phyloP scores from a whole-genome alignment of 2,113 vertebrate genomes.

The Anolis carolinensis region DNA sequence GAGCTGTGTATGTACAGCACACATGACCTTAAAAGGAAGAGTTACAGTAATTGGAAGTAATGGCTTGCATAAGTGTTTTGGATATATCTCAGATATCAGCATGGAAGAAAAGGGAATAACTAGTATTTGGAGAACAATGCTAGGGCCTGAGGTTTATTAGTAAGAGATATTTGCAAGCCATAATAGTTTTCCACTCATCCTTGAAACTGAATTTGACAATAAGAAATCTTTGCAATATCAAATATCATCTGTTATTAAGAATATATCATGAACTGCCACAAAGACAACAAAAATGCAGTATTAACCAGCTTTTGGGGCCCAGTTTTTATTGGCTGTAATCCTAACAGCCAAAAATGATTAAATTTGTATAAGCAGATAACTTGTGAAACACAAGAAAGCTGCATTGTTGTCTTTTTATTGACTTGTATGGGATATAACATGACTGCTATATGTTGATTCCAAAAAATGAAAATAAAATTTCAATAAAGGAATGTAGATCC shows the following conservation, averaged over 20 bases:
- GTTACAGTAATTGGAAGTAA: background rate
- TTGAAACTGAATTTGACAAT: slow-evolving; percentile 25
- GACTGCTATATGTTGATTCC: too few relatives aligned
- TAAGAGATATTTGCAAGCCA: background rate
- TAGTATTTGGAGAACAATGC: slow-evolving; percentile 8
- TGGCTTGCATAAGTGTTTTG: slow-evolving; percentile 6
- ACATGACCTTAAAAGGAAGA: slow-evolving; percentile 36
- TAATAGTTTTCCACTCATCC: background rate
- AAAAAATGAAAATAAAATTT: too few relatives aligned
- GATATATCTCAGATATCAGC: background rate
- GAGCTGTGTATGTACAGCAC: background rate
- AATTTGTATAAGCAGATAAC: background rate
- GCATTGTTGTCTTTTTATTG: background rate
- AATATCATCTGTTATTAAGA: slow-evolving; percentile 5
- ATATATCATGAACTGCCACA: background rate
- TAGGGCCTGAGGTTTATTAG: background rate
- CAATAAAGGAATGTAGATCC: too few relatives aligned
- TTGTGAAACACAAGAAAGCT: slow-evolving; percentile 8
- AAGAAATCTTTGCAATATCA: slow-evolving; percentile 3
- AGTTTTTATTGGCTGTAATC: slow-evolving; percentile 11
- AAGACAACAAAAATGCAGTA: background rate
- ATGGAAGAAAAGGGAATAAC: slow-evolving; percentile 19
- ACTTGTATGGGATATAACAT: background rate
- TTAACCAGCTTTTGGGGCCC: background rate
- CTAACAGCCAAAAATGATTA: slow-evolving; percentile 6